Base-by-base conservation (phyloP, 2,797 vertebrate genomes). In the Sebastolobus altivelis region DNA sequence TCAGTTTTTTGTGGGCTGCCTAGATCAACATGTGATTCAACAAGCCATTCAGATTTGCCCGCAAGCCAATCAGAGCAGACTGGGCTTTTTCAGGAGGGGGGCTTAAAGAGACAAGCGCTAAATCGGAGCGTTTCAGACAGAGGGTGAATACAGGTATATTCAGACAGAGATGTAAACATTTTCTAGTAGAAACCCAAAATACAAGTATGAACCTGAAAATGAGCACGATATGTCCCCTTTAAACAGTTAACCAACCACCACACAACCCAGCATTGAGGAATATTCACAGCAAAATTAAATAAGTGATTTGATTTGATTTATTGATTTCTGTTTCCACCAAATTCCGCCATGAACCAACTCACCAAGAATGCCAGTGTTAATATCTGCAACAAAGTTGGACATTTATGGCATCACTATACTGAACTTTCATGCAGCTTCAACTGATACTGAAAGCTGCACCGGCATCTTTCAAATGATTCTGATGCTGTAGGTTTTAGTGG, bases 381-480 rank as follows among this genome's bases (percentile, higher is more conserved):
- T 22, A 59, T 77, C 81, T 87, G 82, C 25, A 87, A 90, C 20
- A 75, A 67, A 89, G 77, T 40, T 8, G 13, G 2, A 85, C 33
- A 33, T 25, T 1, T 25, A 25, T 0, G 9, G 43, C 11, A 75
- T 85, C 25, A 75, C 7, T 58, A 4, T 9, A 31, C 25, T 52
- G n/a, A 52, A 18, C 43, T 62, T 71, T 65, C 13, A 71, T 16
- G 14, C 3, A 49, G 55, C 22, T 10, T 52, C 2, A 74, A 22
- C 5, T 11, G 43, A 35, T 5, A 8, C 7, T 5, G 33, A 35
- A 35, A n/a, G 8, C 49, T 52, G 49, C 43, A 46, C 16, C 43
- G 18, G 43, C 43, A 46, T 63, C 35, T 62, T 62, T 22, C 20
- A 35, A 37, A 37, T 6, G 1, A 16, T 52, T 5, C n/a, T 11